Base-by-base conservation (phyloP, 2,888 invertebrate species). In the Diarsia mendica region DNA sequence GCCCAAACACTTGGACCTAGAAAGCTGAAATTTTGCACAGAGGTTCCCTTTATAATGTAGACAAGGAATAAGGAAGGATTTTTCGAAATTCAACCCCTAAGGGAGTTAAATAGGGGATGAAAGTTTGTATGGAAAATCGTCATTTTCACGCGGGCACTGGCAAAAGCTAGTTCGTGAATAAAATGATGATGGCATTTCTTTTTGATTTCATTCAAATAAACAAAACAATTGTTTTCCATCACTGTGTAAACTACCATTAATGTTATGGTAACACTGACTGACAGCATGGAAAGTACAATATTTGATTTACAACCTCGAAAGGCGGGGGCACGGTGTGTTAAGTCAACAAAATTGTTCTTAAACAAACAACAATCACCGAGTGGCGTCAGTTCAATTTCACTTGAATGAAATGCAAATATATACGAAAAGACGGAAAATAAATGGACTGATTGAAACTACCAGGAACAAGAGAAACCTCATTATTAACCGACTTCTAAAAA, bases 391-490 rank as follows among this genome's bases (percentile, higher is more conserved):
- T 76, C 28, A 67, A 65, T 65, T 81, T 75, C 28, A 28, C 28
- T 81, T 58, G 39, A 79, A 68, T 81, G 6, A 60, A 79, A 67
- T 60, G 39, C 48, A 75, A 81, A 81, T 48, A 60, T 53, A 65
- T 48, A 44, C 10, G 18, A 64, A 63, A 63, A 46, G 33, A 23
- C 23, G 18, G 20, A 58, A 55, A 80, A 9, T 2, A 67, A 80
- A 74, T 55, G 66, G 13, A 53, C 20, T 46, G 20, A 10, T 20
- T 11, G n/a, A 67, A 28, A n/a, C n/a, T n/a, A n/a, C n/a, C n/a
- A n/a, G n/a, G n/a, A n/a, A 28, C 28, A 28, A 28, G 28, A 28
- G 28, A 28, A 28, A 28, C 28, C 28, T 2, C 28, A 28, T 28
- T 28, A 28, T n/a, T n/a, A n/a, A n/a, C n/a, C n/a, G n/a, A n/a